Evolutionary conservation across 2,888 invertebrate species (phyloP).

Genomic region (Drosophila colorata): DNA sequence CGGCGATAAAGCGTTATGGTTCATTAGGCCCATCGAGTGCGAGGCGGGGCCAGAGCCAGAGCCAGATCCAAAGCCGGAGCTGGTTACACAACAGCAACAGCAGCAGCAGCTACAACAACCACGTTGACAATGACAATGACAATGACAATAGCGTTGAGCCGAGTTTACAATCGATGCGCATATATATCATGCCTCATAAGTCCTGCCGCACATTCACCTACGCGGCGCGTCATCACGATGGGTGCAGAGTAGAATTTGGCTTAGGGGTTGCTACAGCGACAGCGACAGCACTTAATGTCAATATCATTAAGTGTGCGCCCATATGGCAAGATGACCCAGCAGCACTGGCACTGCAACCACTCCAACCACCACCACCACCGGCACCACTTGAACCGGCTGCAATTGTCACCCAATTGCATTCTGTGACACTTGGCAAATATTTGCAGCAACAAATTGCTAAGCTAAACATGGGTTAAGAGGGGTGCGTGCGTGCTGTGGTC

Average conservation of each 20-base stretch:
- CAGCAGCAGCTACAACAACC: slow-evolving; percentile 4
- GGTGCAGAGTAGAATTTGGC: slow-evolving; percentile 19
- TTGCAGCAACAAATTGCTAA: slow-evolving; percentile 71
- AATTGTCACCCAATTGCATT: slow-evolving; percentile 68
- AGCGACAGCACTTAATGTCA: slow-evolving; percentile 68
- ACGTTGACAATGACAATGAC: slow-evolving; percentile 19
- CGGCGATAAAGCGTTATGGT: slow-evolving; percentile 80
- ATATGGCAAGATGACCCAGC: slow-evolving; percentile 53
- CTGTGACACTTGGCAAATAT: slow-evolving; percentile 65
- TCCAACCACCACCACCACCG: slow-evolving; percentile 3
- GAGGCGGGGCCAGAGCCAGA: slow-evolving; percentile 21
- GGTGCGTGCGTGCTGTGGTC: background rate
- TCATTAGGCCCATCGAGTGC: slow-evolving; percentile 76
- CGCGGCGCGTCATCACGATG: slow-evolving; percentile 9
- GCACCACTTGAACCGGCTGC: slow-evolving; percentile 61
- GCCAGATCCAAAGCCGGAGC: slow-evolving; percentile 4
- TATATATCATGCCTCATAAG: slow-evolving; percentile 56
- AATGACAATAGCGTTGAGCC: slow-evolving; percentile 51
- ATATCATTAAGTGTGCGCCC: slow-evolving; percentile 72
- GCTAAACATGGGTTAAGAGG: slow-evolving; percentile 57
- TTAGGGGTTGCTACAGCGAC: slow-evolving; percentile 61
- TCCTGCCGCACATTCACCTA: slow-evolving; percentile 48
- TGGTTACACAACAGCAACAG: slow-evolving; percentile 31
- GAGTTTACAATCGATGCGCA: slow-evolving; percentile 62
- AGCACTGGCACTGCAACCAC: slow-evolving; percentile 9